phyloP scores from a whole-genome alignment of 23 tunicate species.

The Halocynthia roretzi region DNA sequence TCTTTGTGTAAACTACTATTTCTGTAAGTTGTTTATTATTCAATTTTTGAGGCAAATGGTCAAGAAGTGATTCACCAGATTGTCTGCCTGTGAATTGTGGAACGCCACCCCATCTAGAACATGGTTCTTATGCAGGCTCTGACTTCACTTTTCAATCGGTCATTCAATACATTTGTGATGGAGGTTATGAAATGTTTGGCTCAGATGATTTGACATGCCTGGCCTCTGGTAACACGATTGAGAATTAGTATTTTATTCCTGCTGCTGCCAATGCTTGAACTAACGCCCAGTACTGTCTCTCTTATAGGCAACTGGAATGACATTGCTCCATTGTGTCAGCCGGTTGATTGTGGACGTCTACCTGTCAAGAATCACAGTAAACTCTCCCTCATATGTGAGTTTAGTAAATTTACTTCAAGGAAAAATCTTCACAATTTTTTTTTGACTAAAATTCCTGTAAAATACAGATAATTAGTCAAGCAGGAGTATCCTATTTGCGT shows the following conservation, averaged over 20 bases:
- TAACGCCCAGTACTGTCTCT: not conserved
- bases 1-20: too few species aligned
- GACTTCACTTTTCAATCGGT: constrained; percentile 26
- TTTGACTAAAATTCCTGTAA: too few species aligned
- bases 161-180: constrained; percentile 61
- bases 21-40: not conserved
- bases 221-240: constrained; percentile 44
- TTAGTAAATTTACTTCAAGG: too few species aligned
- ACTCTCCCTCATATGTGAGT: too few species aligned
- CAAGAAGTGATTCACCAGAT: constrained; percentile 31
- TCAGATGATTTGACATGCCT: constrained; percentile 27
- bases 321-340: constrained; percentile 18
- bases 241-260: not conserved
- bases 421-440: too few species aligned
- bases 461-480: too few species aligned
- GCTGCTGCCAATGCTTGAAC: not conserved
- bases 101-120: constrained; percentile 24
- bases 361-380: constrained; percentile 2
- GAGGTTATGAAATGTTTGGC: constrained; percentile 49
- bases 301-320: constrained; percentile 12
- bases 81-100: constrained; percentile 73
- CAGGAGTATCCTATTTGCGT: too few species aligned
- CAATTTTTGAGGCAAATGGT: constrained; percentile 55
- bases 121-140: constrained; percentile 43
- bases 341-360: constrained; percentile 15